Base-by-base conservation (phyloP, 1,140 invertebrate species). In the Monomorium pharaonis region DNA sequence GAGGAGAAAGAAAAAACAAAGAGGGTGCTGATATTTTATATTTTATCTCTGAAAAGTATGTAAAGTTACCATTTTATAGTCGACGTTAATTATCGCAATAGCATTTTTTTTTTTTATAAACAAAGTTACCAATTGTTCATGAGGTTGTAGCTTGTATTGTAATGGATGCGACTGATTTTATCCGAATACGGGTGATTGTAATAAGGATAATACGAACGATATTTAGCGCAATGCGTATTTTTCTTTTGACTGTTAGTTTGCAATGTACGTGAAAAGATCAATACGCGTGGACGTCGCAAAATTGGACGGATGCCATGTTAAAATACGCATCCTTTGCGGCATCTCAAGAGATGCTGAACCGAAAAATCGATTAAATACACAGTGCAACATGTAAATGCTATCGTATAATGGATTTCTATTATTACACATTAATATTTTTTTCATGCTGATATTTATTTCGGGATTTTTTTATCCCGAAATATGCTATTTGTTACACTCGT, bases 41-140 rank as follows among this genome's bases (percentile, higher is more conserved):
- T 3, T 44, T 67, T 67, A 67, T 44, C 5, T 24, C 5, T 7
- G 51, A 74, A 51, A 58, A 44, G 10, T 44, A 76, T 49, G 56
- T 42, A 65, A 12, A 78, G 84, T 89, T 86, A 88, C 75, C 76
- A 63, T 70, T 76, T 85, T 12, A 86, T 49, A 86, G 47, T 81
- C 76, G 21, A 70, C 24, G 27, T 44, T 58, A 49, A 77, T 87
- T 84, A 54, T 69, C 65, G 44, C 16, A 56, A 72, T 69, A 62
- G 30, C 21, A 69, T 86, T 89, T 47, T 67, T 86, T 89, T 47
- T 67, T 89, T 37, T 69, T 24, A 37, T 21, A 24, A 86, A 51
- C 24, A 44, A 44, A 56, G 47, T 65, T 49, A 56, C 67, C 30
- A 24, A 62, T 62, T 54, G 5, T 75, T 77, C 12, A n/a, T 21